Evolutionary conservation across 2,113 vertebrate genomes (phyloP), one percentile per base, ranked within the genome.

Genomic region (Pyrgilauda ruficollis): DNA sequence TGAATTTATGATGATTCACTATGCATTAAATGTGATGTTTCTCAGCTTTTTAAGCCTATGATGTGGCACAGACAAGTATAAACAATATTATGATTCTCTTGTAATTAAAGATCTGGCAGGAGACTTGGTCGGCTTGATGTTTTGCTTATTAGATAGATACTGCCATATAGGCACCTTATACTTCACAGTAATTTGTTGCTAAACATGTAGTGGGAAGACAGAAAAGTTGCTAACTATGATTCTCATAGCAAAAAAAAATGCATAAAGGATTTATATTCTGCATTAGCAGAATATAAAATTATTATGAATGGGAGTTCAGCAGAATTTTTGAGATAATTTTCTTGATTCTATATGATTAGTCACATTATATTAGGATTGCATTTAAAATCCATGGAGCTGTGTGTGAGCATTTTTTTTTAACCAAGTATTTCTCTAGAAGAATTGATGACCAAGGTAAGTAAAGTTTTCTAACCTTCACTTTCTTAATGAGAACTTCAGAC

Each of bases 91-190:
- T 75, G 13, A 84, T 84, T 81, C 52, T 75, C 69, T 43, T 81
- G 41, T 78, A 73, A 89, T 77, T 94, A 80, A 89, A 87, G n/a
- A 68, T 72, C 44, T 95, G 80, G 26, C 30, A 92, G 74, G 61
- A 76, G 37, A 37, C 33, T 59, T 79, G 50, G 24, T n/a, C 44
- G 67, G 27, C 61, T 80, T 63, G 30, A 53, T 77, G 28, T 39
- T 72, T 93, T 76, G 22, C 17, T 84, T 76, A 37, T 88, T 70
- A 83, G 33, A n/a, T 70, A 80, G 33, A 41, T 64, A 73, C 61
- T 76, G n/a, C 35, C 43, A 74, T 24, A 46, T 58, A 58, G 53
- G 39, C 49, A 56, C 55, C 49, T 69, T 61, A 52, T 0, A 3
- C 37, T 76, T 74, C 62, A 39, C 18, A 66, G 35, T 79, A 44